Conservation (phyloP, 2,113 vertebrate species). For the Condylura cristata region DNA sequence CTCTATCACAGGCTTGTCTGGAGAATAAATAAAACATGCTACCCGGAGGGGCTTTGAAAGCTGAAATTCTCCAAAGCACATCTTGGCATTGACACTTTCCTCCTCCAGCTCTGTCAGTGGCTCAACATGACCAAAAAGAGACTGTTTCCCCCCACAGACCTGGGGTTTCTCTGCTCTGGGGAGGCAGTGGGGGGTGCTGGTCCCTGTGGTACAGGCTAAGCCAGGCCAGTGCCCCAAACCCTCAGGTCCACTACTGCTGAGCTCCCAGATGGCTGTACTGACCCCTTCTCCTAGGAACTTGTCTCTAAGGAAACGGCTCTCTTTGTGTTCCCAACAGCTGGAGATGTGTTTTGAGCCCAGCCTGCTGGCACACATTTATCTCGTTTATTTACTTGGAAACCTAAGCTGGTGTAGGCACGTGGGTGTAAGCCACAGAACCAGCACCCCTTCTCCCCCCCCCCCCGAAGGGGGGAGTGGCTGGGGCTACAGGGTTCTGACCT, state of each 20-base stretch:
- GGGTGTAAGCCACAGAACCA: background rate
- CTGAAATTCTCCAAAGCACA: background rate
- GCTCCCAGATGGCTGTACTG: background rate
- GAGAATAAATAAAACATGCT: background rate
- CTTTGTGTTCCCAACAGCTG: conserved; percentile 61
- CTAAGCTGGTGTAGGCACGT: background rate
- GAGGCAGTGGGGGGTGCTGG: fast-evolving
- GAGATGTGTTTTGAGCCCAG: conserved; percentile 50
- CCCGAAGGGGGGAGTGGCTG: too few relatives aligned
- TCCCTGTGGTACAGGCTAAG: background rate
- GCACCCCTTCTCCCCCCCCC: background rate
- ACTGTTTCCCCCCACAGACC: background rate
- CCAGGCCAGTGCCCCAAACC: background rate
- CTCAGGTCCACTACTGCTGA: background rate
- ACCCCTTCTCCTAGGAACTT: background rate
- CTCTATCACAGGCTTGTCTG: background rate
- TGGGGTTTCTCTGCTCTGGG: background rate
- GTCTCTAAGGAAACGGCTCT: background rate
- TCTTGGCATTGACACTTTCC: background rate
- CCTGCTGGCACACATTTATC: conserved; percentile 5
- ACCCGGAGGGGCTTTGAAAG: background rate
- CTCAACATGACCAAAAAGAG: background rate
- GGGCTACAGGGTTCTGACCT: fast-evolving
- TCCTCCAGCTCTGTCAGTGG: background rate
- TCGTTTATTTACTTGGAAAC: conserved; percentile 51